phyloP scores from a whole-genome alignment of 2,797 vertebrate genomes.

The Scolopax rusticola region DNA sequence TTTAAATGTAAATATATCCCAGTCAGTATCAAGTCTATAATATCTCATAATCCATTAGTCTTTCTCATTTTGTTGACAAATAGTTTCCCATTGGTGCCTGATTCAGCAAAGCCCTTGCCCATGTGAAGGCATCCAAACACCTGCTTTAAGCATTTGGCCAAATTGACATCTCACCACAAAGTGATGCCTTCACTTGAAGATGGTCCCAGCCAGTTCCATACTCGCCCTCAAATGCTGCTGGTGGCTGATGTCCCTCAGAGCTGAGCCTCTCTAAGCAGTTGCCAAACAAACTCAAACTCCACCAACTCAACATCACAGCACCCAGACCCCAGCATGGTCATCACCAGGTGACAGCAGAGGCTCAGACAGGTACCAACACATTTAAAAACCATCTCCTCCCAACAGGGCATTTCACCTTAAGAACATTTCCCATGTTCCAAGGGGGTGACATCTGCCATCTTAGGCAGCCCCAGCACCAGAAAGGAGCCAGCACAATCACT shows the following conservation, averaged over 20 bases:
- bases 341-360: neutral
- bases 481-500: fast-evolving
- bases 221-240: neutral
- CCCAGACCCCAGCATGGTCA: neutral
- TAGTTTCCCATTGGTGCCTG: neutral
- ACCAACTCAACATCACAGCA: neutral
- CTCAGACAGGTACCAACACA: neutral
- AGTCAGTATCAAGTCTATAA: neutral
- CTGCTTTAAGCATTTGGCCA: neutral
- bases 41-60: neutral
- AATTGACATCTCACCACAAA: neutral
- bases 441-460: neutral
- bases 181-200: fast-evolving
- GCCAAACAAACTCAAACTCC: neutral
- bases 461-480: neutral
- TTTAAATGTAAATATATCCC: neutral
- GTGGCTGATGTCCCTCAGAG: neutral
- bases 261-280: neutral
- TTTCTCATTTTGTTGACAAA: neutral
- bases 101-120: neutral
- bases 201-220: neutral
- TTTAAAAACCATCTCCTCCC: neutral
- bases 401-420: neutral
- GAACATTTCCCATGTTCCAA: neutral
- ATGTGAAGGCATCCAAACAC: neutral